A percentile compares a stretch with the other conserved stretches of the same genome.
Evolutionary conservation across 2,797 vertebrate genomes (phyloP).

Genomic region (Momotus momota): DNA sequence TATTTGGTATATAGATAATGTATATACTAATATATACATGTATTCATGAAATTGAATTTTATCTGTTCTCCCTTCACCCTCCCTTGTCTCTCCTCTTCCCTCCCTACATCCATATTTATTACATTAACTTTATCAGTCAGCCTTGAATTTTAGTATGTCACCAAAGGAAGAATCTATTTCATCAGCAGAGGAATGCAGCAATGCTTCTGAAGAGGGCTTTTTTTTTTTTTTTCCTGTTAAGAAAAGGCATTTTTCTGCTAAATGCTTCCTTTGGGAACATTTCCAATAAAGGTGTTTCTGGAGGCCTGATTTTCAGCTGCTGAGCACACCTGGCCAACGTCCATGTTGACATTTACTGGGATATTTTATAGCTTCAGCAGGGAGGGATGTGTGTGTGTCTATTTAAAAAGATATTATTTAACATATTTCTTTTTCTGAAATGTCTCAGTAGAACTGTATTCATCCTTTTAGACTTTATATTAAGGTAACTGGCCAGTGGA

Average conservation of each 20-base stretch:
- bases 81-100: background rate
- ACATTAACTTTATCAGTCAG: constrained; percentile 27
- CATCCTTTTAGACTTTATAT: background rate
- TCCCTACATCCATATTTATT: constrained; percentile 27
- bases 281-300: background rate
- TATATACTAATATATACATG: background rate
- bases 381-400: background rate
- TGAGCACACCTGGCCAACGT: background rate
- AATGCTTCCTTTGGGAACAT: background rate
- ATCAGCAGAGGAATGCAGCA: background rate
- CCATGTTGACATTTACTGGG: constrained; percentile 3
- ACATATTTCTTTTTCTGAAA: background rate
- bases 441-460: rapidly evolving
- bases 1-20: background rate
- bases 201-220: background rate
- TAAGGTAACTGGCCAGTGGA: background rate
- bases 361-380: background rate
- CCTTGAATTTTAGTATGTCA: background rate
- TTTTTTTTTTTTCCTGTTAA: background rate
- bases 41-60: background rate
- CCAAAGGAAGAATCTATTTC: background rate
- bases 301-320: background rate
- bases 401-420: background rate
- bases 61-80: background rate
- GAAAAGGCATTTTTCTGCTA: background rate